Conservation (phyloP, 2,797 vertebrate species). For the Odontamblyopus rebecca region DNA sequence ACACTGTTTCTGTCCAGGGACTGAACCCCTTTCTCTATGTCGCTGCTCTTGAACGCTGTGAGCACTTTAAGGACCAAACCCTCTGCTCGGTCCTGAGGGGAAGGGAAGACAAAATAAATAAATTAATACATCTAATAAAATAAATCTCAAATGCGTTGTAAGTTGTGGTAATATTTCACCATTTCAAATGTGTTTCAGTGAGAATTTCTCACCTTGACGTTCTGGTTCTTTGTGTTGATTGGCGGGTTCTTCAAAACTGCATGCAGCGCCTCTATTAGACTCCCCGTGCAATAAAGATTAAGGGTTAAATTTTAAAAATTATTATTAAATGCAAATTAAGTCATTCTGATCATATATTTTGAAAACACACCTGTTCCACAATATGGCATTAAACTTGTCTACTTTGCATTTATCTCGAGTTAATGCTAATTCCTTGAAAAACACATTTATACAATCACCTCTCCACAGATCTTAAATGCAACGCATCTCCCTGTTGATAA, state of each 20-base stretch:
- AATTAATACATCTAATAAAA: too few relatives aligned
- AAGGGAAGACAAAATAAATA: too few relatives aligned
- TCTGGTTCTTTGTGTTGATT: constrained; percentile 97
- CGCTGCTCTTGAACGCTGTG: constrained; percentile 93
- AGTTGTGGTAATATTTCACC: not conserved
- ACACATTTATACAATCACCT: too few relatives aligned
- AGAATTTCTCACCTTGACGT: constrained; percentile 84
- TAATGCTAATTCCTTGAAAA: too few relatives aligned
- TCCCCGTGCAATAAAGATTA: constrained; percentile 87
- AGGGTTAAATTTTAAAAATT: constrained; percentile 59
- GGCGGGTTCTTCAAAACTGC: constrained; percentile 97
- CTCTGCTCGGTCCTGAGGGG: constrained; percentile 89
- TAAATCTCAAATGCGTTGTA: not conserved
- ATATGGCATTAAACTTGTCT: too few relatives aligned
- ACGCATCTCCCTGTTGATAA: too few relatives aligned
- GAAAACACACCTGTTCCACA: too few relatives aligned
- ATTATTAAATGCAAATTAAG: not conserved
- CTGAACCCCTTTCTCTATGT: constrained; percentile 96
- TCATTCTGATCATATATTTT: not conserved
- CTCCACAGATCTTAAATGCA: too few relatives aligned
- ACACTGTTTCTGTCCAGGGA: constrained; percentile 92
- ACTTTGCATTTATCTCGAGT: too few relatives aligned
- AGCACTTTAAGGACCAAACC: constrained; percentile 95
- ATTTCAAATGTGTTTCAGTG: not conserved
- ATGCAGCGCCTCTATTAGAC: constrained; percentile 90